Conservation (phyloP, 2,797 vertebrate species). For the Mergus octosetaceus region DNA sequence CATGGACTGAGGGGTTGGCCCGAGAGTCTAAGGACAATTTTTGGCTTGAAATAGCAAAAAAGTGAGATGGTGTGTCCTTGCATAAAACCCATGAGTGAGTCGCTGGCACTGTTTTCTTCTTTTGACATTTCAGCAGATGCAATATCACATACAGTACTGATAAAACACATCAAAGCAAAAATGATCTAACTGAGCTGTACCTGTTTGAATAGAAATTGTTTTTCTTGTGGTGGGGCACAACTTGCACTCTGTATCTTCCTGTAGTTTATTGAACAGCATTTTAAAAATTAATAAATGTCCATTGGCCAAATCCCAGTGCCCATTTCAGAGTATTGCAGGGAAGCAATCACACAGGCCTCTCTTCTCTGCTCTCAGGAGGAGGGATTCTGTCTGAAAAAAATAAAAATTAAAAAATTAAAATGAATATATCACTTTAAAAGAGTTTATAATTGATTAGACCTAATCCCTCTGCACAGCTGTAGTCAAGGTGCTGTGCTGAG, state of each 20-base stretch:
- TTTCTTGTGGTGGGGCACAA: neutral
- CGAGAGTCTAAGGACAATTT: neutral
- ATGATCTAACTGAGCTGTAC: neutral
- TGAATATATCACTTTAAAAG: neutral
- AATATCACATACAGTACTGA: neutral
- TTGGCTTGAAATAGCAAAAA: constrained; percentile 5
- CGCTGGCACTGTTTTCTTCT: neutral
- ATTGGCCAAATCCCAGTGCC: constrained; percentile 33
- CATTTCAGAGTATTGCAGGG: constrained; percentile 81
- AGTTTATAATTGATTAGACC: constrained; percentile 4
- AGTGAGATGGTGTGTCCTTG: neutral
- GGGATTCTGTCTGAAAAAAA: constrained; percentile 85
- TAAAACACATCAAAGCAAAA: constrained; percentile 23
- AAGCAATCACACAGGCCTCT: constrained; percentile 91
- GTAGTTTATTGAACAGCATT: constrained; percentile 11
- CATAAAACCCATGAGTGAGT: neutral
- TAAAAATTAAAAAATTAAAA: neutral
- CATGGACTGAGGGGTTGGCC: neutral
- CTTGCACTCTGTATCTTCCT: neutral
- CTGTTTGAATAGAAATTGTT: constrained; percentile 19
- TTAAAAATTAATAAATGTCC: constrained; percentile 41
- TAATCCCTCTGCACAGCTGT: neutral
- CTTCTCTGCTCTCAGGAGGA: constrained; percentile 90
- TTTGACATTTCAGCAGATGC: constrained; percentile 19
- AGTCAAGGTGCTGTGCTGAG: constrained; percentile 39